phyloP scores from a whole-genome alignment of 2,888 invertebrate genomes.

The Limenitis arthemis region DNA sequence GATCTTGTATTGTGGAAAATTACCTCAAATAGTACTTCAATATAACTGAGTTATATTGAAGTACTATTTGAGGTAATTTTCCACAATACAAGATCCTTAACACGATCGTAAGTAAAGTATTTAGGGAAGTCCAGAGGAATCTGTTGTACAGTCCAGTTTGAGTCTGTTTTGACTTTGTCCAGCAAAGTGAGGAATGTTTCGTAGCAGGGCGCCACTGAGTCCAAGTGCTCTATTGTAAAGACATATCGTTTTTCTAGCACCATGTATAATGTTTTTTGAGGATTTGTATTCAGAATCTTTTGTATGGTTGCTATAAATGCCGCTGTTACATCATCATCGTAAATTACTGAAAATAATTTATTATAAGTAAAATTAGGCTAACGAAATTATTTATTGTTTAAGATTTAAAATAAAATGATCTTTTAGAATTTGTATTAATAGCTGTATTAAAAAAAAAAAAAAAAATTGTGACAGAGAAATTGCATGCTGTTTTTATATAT shows the following conservation, averaged over 20 bases:
- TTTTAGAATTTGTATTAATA: no score
- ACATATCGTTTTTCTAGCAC: slow-evolving; percentile 91
- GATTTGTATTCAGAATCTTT: slow-evolving; percentile 73
- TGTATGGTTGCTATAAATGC: slow-evolving; percentile 82
- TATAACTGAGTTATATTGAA: slow-evolving; percentile 32
- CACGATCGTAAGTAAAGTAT: slow-evolving; percentile 86
- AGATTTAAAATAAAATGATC: no score
- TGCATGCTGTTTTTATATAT: no score
- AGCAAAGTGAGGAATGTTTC: slow-evolving; percentile 82
- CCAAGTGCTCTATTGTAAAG: slow-evolving; percentile 85
- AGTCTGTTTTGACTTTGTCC: slow-evolving; percentile 59
- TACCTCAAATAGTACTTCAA: slow-evolving; percentile 41
- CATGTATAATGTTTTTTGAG: slow-evolving; percentile 77
- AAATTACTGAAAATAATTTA: slow-evolving; percentile 77
- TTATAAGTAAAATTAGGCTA: no score
- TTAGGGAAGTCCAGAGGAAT: slow-evolving; percentile 81
- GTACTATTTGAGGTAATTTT: slow-evolving; percentile 67
- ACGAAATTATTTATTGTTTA: no score
- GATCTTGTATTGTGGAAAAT: slow-evolving; percentile 84
- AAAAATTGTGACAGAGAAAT: no score
- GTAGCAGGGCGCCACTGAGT: slow-evolving; percentile 89
- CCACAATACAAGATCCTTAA: slow-evolving; percentile 83
- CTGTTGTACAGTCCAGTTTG: slow-evolving; percentile 73
- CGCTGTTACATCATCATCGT: slow-evolving; percentile 86
- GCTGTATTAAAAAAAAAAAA: no score